phyloP scores from a whole-genome alignment of 37 sponge, comb jelly and placozoan genomes.

The Mnemiopsis leidyi region DNA sequence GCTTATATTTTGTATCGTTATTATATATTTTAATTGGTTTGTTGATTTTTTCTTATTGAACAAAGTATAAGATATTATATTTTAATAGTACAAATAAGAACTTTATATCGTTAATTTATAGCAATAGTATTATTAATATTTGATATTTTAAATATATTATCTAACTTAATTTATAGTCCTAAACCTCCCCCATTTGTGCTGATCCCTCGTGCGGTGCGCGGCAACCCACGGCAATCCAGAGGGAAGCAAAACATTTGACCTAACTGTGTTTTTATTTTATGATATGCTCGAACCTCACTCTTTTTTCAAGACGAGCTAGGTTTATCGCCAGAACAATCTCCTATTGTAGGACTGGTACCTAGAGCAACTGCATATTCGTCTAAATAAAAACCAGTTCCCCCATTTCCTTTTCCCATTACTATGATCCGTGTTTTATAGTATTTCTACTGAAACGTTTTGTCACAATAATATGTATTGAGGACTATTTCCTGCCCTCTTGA shows the following conservation, averaged over 20 bases:
- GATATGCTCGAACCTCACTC: neutral
- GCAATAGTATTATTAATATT: constrained; percentile 63
- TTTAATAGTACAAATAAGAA: constrained; percentile 61
- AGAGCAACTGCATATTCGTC: neutral
- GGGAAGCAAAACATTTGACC: neutral
- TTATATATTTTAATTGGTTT: constrained; percentile 64
- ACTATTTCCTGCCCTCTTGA: neutral
- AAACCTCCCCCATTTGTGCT: neutral
- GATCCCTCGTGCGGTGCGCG: neutral
- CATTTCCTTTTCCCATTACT: neutral
- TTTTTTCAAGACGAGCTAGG: neutral
- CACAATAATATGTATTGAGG: neutral
- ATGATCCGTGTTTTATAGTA: neutral
- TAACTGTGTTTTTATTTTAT: neutral
- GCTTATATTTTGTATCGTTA: constrained; percentile 54
- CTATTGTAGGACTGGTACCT: too few species aligned
- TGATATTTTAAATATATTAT: constrained; percentile 59
- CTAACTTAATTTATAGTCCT: constrained; percentile 59
- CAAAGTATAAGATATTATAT: constrained; percentile 61
- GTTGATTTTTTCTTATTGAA: constrained; percentile 64
- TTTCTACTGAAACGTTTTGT: neutral
- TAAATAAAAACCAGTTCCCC: neutral
- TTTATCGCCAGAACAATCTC: neutral
- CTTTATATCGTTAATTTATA: constrained; percentile 63
- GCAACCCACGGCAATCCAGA: neutral